Evolutionary conservation across 2,113 vertebrate genomes (phyloP).

Genomic region (Antidorcas marsupialis): DNA sequence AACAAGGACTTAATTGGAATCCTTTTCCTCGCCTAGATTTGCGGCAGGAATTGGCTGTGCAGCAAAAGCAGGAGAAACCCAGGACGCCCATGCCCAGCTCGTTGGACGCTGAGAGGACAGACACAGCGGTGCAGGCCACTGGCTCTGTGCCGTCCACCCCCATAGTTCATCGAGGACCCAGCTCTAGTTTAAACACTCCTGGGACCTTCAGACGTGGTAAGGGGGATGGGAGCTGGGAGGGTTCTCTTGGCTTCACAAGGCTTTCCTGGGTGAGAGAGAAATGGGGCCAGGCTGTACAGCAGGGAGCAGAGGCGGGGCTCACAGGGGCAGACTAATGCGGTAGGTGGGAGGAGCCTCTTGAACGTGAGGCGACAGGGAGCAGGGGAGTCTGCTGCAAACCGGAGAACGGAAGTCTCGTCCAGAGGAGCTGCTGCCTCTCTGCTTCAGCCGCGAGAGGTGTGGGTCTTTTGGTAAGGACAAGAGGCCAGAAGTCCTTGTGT

Average conservation of each 20-base stretch:
- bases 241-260: background rate
- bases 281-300: background rate
- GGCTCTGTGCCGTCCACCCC: conserved; percentile 84
- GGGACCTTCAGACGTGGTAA: conserved; percentile 85
- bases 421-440: background rate
- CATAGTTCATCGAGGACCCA: conserved; percentile 66
- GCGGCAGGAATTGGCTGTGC: conserved; percentile 94
- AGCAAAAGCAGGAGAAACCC: conserved; percentile 93
- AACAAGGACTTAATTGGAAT: background rate
- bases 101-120: conserved; percentile 80
- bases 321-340: background rate
- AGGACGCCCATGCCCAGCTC: conserved; percentile 79
- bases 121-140: conserved; percentile 80
- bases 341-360: background rate
- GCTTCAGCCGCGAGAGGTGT: background rate
- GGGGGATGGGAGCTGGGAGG: background rate
- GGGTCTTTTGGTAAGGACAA: background rate
- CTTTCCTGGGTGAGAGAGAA: background rate
- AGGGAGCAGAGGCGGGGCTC: background rate
- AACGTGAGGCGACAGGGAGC: background rate
- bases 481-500: background rate
- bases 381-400: background rate
- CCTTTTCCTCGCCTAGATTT: conserved; percentile 82
- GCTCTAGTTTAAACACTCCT: conserved; percentile 78
- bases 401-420: background rate